Percentiles rank a stretch among this genome's conserved stretches.
Conservation (phyloP, 2,797 vertebrate genomes). For the Leptatherina wallacei region DNA sequence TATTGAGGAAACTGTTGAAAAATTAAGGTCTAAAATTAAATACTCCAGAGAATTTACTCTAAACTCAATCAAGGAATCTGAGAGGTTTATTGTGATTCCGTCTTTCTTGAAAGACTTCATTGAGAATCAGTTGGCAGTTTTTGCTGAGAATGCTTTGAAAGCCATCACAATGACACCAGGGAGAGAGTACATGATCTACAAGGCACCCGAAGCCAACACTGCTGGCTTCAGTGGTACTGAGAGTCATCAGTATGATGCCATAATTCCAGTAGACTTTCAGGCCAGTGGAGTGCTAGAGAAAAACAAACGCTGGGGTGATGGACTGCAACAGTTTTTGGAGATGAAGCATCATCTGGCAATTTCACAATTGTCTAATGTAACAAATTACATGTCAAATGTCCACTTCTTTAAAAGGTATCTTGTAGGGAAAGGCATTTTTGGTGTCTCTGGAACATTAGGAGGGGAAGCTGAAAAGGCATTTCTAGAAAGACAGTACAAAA, state of each 20-base stretch:
- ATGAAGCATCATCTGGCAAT: constrained; percentile 65
- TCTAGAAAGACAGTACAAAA: constrained; percentile 18
- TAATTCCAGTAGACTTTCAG: constrained; percentile 59
- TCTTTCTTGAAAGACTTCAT: constrained; percentile 10
- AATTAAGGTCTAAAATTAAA: background rate
- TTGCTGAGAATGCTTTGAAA: constrained; percentile 25
- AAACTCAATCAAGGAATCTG: background rate
- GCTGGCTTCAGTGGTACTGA: background rate
- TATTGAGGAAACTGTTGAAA: background rate
- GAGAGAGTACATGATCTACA: constrained; percentile 44
- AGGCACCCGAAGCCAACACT: constrained; percentile 2
- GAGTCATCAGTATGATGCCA: constrained; percentile 15
- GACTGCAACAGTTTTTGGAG: constrained; percentile 70
- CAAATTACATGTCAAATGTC: constrained; percentile 69
- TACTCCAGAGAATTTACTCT: constrained; percentile 6
- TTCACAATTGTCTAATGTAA: constrained; percentile 58
- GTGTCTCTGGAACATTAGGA: constrained; percentile 67
- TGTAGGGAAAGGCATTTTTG: constrained; percentile 52
- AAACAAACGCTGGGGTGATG: constrained; percentile 67
- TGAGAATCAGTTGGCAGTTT: constrained; percentile 17
- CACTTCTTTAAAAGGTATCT: constrained; percentile 60
- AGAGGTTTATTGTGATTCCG: constrained; percentile 17
- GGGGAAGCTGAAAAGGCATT: constrained; percentile 21
- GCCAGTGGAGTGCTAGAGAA: constrained; percentile 66
- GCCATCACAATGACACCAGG: constrained; percentile 54